Evolutionary conservation across 2,797 vertebrate species (phyloP).

Genomic region (Fringilla coelebs): DNA sequence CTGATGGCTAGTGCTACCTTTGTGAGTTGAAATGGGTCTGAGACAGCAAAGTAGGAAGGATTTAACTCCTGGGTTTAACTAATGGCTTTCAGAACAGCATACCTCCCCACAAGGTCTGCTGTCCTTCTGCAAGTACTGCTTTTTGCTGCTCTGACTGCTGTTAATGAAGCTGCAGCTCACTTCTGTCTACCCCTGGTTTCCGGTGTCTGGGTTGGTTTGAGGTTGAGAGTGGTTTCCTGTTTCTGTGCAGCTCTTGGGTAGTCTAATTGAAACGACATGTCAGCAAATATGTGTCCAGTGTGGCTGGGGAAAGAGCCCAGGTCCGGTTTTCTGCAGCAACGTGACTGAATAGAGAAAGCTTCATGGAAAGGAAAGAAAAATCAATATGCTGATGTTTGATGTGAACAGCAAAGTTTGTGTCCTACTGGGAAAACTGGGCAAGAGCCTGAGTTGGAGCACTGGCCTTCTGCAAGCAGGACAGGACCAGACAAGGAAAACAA

Average conservation of each 20-base stretch:
- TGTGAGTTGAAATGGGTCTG: not conserved
- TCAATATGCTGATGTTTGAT: not conserved
- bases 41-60: not conserved
- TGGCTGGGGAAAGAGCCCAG: slow-evolving; percentile 22
- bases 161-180: slow-evolving; percentile 54
- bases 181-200: slow-evolving; percentile 77
- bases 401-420: not conserved
- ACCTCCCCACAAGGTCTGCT: not conserved
- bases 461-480: not conserved
- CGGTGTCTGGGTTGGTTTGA: slow-evolving; percentile 79
- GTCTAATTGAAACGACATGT: slow-evolving; percentile 81
- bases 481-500: not conserved
- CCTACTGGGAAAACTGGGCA: not conserved
- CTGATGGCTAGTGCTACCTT: not conserved
- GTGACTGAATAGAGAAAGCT: not conserved
- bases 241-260: slow-evolving; percentile 68
- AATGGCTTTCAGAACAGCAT: not conserved
- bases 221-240: slow-evolving; percentile 78
- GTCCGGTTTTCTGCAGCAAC: slow-evolving; percentile 16
- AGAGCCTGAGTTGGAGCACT: not conserved
- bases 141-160: slow-evolving; percentile 58
- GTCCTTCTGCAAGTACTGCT: slow-evolving; percentile 14
- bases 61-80: not conserved
- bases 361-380: not conserved
- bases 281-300: slow-evolving; percentile 68